These are phyloP conservation scores for Aricia artaxerxes DNA, from an alignment of 2,888 invertebrate genomes.

Conservation along the genomic window DNA sequence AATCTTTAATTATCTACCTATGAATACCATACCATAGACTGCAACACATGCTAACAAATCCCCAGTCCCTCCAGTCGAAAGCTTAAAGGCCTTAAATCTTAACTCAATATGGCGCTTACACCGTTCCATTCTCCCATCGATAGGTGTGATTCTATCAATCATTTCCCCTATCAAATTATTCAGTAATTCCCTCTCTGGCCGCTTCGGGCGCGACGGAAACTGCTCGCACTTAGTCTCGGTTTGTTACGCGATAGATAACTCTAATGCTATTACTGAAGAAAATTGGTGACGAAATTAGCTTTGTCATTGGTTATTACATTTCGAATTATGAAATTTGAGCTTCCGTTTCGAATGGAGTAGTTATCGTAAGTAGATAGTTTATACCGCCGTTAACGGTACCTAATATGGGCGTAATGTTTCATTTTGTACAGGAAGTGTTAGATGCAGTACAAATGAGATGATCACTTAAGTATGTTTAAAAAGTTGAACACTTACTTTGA, in stretches of 20 bases:
- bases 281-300: slow-evolving; percentile 33
- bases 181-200: slow-evolving; percentile 73
- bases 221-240: slow-evolving; percentile 75
- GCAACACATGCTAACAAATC: too few species aligned
- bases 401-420: slow-evolving; percentile 20
- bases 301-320: slow-evolving; percentile 31
- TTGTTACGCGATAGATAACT: slow-evolving; percentile 73
- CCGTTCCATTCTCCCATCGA: neutral
- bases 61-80: too few species aligned
- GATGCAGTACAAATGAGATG: slow-evolving; percentile 11
- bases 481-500: neutral
- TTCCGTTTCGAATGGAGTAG: slow-evolving; percentile 25
- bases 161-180: slow-evolving; percentile 79
- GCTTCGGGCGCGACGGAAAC: slow-evolving; percentile 55
- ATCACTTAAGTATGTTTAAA: neutral
- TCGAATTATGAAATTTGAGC: slow-evolving; percentile 23
- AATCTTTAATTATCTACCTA: too few species aligned
- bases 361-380: neutral
- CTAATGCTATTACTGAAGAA: slow-evolving; percentile 61
- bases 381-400: slow-evolving; percentile 9
- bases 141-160: slow-evolving; percentile 75
- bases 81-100: neutral
- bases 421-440: slow-evolving; percentile 14
- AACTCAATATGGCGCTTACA: slow-evolving; percentile 7
- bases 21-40: too few species aligned